A percentile compares a stretch with the other conserved stretches of the same genome.
Evolutionary conservation across 2,113 vertebrate genomes (phyloP).

Genomic region (Amphiprion ocellaris): DNA sequence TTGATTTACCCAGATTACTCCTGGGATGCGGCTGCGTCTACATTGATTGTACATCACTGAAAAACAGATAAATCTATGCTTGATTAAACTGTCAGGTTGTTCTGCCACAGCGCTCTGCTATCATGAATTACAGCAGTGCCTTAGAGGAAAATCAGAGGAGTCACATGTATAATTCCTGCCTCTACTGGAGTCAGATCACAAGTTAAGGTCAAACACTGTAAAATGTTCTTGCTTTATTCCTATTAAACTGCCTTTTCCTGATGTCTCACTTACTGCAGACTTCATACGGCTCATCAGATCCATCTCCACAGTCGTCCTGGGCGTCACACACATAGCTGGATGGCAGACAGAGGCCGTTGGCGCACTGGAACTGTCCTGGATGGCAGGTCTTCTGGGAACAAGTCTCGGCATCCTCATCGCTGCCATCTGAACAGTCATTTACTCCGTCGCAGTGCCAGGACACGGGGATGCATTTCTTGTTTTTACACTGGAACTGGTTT

Average conservation of each 20-base stretch:
- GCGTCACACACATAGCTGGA: slow-evolving; percentile 73
- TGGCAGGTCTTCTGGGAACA: slow-evolving; percentile 79
- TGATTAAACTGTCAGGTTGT: slow-evolving; percentile 26
- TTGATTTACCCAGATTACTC: slow-evolving; percentile 12
- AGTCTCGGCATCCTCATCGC: slow-evolving; percentile 78
- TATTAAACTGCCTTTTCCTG: background rate
- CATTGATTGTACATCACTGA: slow-evolving; percentile 13
- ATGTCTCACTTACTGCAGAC: slow-evolving; percentile 77
- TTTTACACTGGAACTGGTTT: slow-evolving; percentile 84
- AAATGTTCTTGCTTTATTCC: too few species aligned
- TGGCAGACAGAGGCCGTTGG: slow-evolving; percentile 71
- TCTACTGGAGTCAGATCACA: background rate
- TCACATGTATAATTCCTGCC: background rate
- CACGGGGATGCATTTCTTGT: slow-evolving; percentile 81
- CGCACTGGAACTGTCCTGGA: slow-evolving; percentile 75
- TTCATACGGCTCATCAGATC: slow-evolving; percentile 76
- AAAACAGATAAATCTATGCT: slow-evolving; percentile 13
- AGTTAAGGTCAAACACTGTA: too few species aligned
- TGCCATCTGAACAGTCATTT: slow-evolving; percentile 78
- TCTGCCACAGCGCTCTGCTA: background rate
- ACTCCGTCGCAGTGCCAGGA: slow-evolving; percentile 81
- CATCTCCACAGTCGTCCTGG: slow-evolving; percentile 78
- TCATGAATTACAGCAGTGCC: background rate
- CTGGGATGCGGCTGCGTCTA: background rate
- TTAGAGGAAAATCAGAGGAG: background rate